phyloP scores from a whole-genome alignment of 1,140 invertebrate genomes.

The Oreohelix idahoensis region DNA sequence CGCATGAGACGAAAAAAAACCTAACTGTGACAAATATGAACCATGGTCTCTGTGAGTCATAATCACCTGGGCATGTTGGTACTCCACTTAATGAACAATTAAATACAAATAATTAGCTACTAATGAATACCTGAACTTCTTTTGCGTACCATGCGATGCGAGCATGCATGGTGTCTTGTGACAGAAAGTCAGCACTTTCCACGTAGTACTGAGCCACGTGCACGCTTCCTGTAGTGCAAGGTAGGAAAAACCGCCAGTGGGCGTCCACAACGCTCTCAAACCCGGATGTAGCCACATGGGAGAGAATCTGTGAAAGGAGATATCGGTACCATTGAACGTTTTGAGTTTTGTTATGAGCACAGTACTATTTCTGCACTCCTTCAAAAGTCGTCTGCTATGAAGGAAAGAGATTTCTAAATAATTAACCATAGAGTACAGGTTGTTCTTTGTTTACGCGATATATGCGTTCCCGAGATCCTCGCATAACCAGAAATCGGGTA shows the following conservation, averaged over 20 bases:
- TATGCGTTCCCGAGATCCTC: too few relatives aligned
- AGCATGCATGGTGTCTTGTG: slow-evolving; percentile 41
- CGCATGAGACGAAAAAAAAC: too few relatives aligned
- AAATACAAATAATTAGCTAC: too few relatives aligned
- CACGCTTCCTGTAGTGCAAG: slow-evolving; percentile 49
- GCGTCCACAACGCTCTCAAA: slow-evolving; percentile 43
- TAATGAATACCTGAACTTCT: slow-evolving; percentile 45
- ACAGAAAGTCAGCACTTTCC: slow-evolving; percentile 46
- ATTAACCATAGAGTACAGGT: background rate
- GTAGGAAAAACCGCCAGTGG: slow-evolving; percentile 45
- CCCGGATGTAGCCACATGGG: slow-evolving; percentile 38
- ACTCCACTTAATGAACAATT: too few relatives aligned
- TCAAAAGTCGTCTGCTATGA: background rate
- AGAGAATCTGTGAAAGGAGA: slow-evolving; percentile 42
- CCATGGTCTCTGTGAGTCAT: too few relatives aligned
- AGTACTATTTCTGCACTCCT: too few relatives aligned
- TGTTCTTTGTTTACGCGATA: too few relatives aligned
- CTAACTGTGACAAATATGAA: too few relatives aligned
- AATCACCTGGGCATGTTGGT: too few relatives aligned
- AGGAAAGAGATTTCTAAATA: background rate
- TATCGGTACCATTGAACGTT: background rate
- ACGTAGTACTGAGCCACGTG: slow-evolving; percentile 48
- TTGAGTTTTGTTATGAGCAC: too few relatives aligned
- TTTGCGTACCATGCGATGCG: slow-evolving; percentile 46
- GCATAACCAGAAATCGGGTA: too few relatives aligned